Conservation (phyloP, 1,140 invertebrate species). For the Theocolax elegans region DNA sequence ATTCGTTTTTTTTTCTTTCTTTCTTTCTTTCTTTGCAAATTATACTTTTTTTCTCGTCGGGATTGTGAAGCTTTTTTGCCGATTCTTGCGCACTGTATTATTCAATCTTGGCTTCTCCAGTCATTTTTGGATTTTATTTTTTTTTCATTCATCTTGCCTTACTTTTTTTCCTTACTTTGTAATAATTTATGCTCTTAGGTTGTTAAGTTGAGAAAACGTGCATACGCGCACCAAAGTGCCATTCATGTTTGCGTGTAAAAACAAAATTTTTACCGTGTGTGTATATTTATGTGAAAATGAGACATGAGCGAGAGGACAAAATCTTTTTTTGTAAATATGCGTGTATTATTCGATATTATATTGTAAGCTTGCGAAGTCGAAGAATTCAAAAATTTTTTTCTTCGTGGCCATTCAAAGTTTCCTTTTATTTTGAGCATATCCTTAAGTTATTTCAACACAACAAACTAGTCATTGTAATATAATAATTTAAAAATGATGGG, state of each 20-base stretch:
- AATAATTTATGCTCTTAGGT: slow-evolving; percentile 38
- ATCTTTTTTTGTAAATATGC: slow-evolving; percentile 17
- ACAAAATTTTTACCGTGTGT: slow-evolving; percentile 22
- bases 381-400: slow-evolving; percentile 33
- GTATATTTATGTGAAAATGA: slow-evolving; percentile 37
- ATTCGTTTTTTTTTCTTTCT: slow-evolving; percentile 45
- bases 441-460: slow-evolving; percentile 55
- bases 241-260: slow-evolving; percentile 41
- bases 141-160: too few relatives aligned
- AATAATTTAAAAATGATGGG: slow-evolving; percentile 27
- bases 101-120: not conserved
- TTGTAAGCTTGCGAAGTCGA: slow-evolving; percentile 32
- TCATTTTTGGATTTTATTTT: not conserved
- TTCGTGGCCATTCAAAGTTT: slow-evolving; percentile 38
- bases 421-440: slow-evolving; percentile 17
- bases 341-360: slow-evolving; percentile 43
- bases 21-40: not conserved
- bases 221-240: slow-evolving; percentile 54
- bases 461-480: slow-evolving; percentile 61
- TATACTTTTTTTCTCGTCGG: too few relatives aligned
- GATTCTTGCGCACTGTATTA: not conserved
- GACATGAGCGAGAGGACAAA: slow-evolving; percentile 7
- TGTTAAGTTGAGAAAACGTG: not conserved
- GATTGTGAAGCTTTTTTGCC: not conserved
- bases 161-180: slow-evolving; percentile 25